phyloP scores from a whole-genome alignment of 2,888 invertebrate species.

The Nectonema munidae region DNA sequence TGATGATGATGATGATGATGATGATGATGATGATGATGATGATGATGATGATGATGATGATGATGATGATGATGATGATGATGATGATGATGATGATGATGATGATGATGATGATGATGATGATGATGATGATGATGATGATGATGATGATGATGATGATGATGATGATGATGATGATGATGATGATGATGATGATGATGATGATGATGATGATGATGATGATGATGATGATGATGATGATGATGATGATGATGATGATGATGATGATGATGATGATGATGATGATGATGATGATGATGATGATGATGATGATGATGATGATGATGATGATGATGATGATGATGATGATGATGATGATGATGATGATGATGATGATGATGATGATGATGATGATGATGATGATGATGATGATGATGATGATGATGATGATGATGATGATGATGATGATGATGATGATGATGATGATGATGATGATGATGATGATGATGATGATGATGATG shows the following conservation, averaged over 20 bases:
- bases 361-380: constrained; percentile 17
- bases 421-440: constrained; percentile 15
- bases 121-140: constrained; percentile 16
- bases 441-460: constrained; percentile 17
- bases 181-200: constrained; percentile 17
- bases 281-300: constrained; percentile 17
- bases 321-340: constrained; percentile 14
- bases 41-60: constrained; percentile 15
- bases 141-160: constrained; percentile 14
- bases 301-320: constrained; percentile 16
- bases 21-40: constrained; percentile 16
- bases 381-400: constrained; percentile 16
- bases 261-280: constrained; percentile 17
- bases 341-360: constrained; percentile 16
- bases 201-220: constrained; percentile 16
- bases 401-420: constrained; percentile 15
- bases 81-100: constrained; percentile 17
- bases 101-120: constrained; percentile 17
- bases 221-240: constrained; percentile 15
- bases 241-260: constrained; percentile 15
- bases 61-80: constrained; percentile 15
- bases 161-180: constrained; percentile 16
- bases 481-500: constrained; percentile 16
- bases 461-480: constrained; percentile 17
- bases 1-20: constrained; percentile 17